Evolutionary conservation across 1,140 invertebrate species (phyloP).

Genomic region (Drosophila saltans): DNA sequence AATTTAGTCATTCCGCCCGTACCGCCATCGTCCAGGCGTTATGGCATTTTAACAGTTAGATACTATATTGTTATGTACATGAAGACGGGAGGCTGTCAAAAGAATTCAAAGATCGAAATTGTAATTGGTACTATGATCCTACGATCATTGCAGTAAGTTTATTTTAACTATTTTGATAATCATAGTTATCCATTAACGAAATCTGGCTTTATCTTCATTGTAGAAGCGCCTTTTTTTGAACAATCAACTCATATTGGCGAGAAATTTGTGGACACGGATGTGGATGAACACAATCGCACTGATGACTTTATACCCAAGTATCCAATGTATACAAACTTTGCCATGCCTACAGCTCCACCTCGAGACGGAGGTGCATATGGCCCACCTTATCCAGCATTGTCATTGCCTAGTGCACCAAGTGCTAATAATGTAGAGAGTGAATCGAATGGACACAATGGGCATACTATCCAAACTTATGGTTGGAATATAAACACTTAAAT

Average conservation of each 20-base stretch:
- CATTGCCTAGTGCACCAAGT: slow-evolving; percentile 35
- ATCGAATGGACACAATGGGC: neutral
- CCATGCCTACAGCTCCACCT: slow-evolving; percentile 54
- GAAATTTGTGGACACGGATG: slow-evolving; percentile 68
- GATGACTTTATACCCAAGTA: slow-evolving; percentile 74
- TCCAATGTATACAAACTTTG: slow-evolving; percentile 76
- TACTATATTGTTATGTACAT: slow-evolving; percentile 57
- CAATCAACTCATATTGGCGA: slow-evolving; percentile 59
- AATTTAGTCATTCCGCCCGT: slow-evolving; percentile 58
- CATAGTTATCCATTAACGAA: neutral
- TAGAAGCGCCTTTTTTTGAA: slow-evolving; percentile 75
- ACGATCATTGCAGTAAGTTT: slow-evolving; percentile 65
- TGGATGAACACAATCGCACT: slow-evolving; percentile 59
- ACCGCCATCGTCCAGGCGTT: slow-evolving; percentile 81
- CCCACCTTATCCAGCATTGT: slow-evolving; percentile 17
- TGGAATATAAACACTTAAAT: slow-evolving; percentile 25
- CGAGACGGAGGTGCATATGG: neutral
- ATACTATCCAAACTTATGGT: slow-evolving; percentile 23
- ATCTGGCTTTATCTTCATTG: neutral
- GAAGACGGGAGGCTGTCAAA: slow-evolving; percentile 53
- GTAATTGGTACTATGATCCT: slow-evolving; percentile 74
- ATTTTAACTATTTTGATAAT: neutral
- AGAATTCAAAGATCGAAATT: slow-evolving; percentile 51
- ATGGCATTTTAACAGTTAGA: slow-evolving; percentile 52
- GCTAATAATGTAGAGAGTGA: neutral